Evolutionary conservation across 2,888 invertebrate species (phyloP), one percentile per base, ranked within the genome.

Genomic region (Tipula lateralis): DNA sequence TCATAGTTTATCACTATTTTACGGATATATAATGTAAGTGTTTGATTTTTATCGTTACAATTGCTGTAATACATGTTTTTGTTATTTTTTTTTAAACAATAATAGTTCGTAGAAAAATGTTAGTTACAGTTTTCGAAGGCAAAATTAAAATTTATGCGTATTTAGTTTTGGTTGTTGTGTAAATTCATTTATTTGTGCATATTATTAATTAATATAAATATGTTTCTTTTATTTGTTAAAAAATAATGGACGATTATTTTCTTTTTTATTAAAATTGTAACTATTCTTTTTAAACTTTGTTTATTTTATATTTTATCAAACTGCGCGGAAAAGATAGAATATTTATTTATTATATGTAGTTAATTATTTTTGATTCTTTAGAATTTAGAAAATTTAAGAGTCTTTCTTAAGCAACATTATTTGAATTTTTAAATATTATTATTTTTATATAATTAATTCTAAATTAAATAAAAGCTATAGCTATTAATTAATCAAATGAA

Each of bases 221-320:
- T 7, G 6, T 34, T 5, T 34, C 12, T 34, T 34, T 34, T 34
- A 2, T 16, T 50, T 50, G 44, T 50, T 66, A 66, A 66, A n/a
- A 66, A 66, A 66, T 66, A 66, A 66, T 66, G 66, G 66, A 66
- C 66, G 66, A 66, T 66, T 66, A 66, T 66, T 66, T 36, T 50
- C 44, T 50, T n/a, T 50, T 50, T 16, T 50, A 50, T 9, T n/a
- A n/a, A 44, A 44, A n/a, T 66, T 66, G 66, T 66, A 66, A 66
- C 66, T 66, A 66, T 66, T 9, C 9, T 24, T 66, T 7, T 66
- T 7, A 66, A 24, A 66, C 9, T 24, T 24, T 19, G 24, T 66
- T 66, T 66, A 24, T 66, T 66, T 66, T 12, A 9, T 66, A 24
- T 24, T 24, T 66, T 66, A 24, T 66, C 7, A 66, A 66, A 66